phyloP scores from a whole-genome alignment of 2,113 vertebrate species.

The Prietella phreatophila region DNA sequence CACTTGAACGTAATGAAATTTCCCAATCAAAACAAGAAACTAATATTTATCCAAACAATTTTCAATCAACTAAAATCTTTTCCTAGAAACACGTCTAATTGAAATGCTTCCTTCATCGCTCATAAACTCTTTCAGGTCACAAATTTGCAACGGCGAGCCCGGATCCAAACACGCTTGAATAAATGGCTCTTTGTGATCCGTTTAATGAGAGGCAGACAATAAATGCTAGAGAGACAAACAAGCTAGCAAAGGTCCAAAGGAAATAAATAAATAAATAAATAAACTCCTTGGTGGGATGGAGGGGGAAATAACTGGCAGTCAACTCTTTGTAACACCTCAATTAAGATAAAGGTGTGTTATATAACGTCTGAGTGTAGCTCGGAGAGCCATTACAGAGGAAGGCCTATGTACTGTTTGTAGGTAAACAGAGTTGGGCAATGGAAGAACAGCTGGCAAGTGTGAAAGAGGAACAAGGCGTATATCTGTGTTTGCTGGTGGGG shows the following conservation, averaged over 20 bases:
- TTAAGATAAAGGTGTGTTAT: constrained; percentile 33
- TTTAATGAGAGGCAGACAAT: constrained; percentile 65
- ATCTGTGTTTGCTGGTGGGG: background rate
- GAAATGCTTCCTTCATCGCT: background rate
- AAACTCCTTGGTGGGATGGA: constrained; percentile 8
- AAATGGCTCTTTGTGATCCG: constrained; percentile 62
- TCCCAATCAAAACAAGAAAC: background rate
- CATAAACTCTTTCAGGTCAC: constrained; percentile 15
- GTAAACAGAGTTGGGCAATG: constrained; percentile 23
- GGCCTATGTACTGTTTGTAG: constrained; percentile 11
- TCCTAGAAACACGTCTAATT: background rate
- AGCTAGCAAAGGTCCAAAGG: constrained; percentile 5
- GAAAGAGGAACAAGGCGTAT: background rate
- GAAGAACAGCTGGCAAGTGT: constrained; percentile 1
- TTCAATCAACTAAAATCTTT: background rate
- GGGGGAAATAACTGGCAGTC: constrained; percentile 4
- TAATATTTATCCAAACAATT: background rate
- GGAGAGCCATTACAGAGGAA: background rate
- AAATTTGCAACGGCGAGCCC: background rate
- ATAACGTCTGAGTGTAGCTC: background rate
- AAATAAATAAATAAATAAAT: constrained; percentile 14
- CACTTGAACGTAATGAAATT: background rate
- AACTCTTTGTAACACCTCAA: constrained; percentile 1
- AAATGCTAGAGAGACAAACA: constrained; percentile 38
- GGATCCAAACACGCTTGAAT: constrained; percentile 60